These are phyloP conservation scores for Stichodactyla mertensii DNA, from an alignment of 64 coral and sea anemone species.

Conservation along the genomic window DNA sequence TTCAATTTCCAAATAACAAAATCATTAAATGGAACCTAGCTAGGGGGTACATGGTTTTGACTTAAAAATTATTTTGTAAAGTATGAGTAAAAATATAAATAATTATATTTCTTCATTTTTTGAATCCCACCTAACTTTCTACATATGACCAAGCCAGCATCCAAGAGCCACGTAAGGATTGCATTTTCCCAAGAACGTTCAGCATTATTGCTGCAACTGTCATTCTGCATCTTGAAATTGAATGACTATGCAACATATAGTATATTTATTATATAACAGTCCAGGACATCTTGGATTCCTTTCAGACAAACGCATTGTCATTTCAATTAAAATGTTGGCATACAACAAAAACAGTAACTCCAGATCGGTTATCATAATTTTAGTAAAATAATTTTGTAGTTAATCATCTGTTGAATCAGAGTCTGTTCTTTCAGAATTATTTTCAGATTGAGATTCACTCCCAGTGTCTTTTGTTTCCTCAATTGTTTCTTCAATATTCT, in stretches of 20 bases:
- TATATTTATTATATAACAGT: no score
- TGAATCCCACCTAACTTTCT: background rate
- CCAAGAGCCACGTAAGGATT: no score
- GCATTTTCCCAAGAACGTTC: no score
- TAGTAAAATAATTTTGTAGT: background rate
- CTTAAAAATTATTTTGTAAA: background rate
- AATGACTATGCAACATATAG: no score
- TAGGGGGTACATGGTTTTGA: no score
- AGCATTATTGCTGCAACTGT: no score
- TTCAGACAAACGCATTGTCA: no score
- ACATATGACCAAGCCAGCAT: no score
- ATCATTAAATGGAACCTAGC: no score
- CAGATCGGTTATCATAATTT: background rate
- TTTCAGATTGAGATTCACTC: background rate
- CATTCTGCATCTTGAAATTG: no score
- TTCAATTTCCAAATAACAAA: no score
- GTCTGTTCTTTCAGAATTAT: background rate
- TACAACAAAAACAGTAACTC: background rate
- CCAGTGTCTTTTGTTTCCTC: background rate
- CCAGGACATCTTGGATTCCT: no score
- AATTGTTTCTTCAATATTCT: background rate
- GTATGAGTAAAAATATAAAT: background rate
- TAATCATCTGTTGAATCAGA: background rate
- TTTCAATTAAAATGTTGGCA: background rate
- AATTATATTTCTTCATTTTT: background rate